Evolutionary conservation across 2,797 vertebrate genomes (phyloP).

Genomic region (Anguilla obscura): DNA sequence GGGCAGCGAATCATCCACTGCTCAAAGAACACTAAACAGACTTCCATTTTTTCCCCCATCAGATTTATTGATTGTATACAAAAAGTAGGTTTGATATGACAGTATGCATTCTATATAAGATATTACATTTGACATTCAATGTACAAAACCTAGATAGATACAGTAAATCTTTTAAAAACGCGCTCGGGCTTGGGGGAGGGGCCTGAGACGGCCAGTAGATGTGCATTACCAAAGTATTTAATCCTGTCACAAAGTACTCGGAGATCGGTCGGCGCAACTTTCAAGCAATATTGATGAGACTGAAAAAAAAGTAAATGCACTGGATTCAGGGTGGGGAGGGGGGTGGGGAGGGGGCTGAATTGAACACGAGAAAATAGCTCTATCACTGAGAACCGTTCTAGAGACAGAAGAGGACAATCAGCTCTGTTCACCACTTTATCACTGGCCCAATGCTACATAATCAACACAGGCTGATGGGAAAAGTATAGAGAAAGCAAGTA

Average conservation of each 20-base stretch:
- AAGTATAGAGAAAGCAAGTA: too few relatives aligned
- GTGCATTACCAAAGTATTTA: conserved; percentile 42
- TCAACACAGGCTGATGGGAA: background rate
- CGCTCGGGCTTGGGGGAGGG: conserved; percentile 60
- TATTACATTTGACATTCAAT: conserved; percentile 84
- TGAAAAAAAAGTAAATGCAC: background rate
- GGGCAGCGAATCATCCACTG: background rate
- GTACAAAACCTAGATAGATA: conserved; percentile 74
- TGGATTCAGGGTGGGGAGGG: background rate
- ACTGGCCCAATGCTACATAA: background rate
- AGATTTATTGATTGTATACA: conserved; percentile 84
- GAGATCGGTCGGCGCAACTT: background rate
- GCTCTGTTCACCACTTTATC: background rate
- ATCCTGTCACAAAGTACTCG: conserved; percentile 34
- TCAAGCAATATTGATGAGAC: background rate
- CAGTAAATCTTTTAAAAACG: conserved; percentile 73
- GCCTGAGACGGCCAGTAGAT: conserved; percentile 58
- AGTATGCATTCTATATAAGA: conserved; percentile 86
- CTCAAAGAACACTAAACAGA: conserved; percentile 14
- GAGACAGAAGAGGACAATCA: background rate
- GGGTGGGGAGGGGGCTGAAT: background rate
- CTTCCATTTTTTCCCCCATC: conserved; percentile 58
- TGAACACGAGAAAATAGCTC: background rate
- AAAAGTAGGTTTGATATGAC: conserved; percentile 84
- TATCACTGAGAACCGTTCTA: background rate